A percentile compares a stretch with the other conserved stretches of the same genome.
These are phyloP conservation scores for Bursaphelenchus okinawaensis DNA, from an alignment of 2,888 invertebrate species.

Conservation along the genomic window DNA sequence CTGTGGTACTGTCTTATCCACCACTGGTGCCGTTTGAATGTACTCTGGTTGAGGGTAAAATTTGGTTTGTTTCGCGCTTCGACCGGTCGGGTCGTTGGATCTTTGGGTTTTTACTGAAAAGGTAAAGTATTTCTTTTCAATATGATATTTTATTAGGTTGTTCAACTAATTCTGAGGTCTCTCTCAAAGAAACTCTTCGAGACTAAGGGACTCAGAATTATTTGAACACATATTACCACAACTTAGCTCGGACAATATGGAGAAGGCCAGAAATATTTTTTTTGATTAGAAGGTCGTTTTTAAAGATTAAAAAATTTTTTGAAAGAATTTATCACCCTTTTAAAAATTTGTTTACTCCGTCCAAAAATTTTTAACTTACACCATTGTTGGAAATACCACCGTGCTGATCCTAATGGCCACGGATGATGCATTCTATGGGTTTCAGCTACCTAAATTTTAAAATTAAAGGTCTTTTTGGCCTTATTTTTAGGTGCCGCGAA, in stretches of 20 bases:
- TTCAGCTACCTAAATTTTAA: conserved; percentile 24
- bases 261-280: no score
- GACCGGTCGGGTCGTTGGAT: not conserved
- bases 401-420: conserved; percentile 27
- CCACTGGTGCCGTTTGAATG: not conserved
- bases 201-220: no score
- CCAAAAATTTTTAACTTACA: conserved; percentile 12
- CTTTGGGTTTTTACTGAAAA: not conserved
- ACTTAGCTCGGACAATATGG: no score
- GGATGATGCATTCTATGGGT: conserved; percentile 30
- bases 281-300: no score
- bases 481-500: not conserved
- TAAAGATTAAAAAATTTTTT: not conserved
- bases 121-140: no score
- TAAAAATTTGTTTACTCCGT: not conserved
- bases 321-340: not conserved
- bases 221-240: no score
- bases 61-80: not conserved
- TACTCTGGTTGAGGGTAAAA: not conserved
- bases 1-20: not conserved
- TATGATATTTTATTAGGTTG: no score
- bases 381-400: conserved; percentile 31
- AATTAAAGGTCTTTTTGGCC: not conserved
- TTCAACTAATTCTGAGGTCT: no score
- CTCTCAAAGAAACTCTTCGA: no score